Evolutionary conservation across 1,140 invertebrate genomes (phyloP), one percentile per base, ranked within the genome.

Genomic region (Agrilus planipennis): DNA sequence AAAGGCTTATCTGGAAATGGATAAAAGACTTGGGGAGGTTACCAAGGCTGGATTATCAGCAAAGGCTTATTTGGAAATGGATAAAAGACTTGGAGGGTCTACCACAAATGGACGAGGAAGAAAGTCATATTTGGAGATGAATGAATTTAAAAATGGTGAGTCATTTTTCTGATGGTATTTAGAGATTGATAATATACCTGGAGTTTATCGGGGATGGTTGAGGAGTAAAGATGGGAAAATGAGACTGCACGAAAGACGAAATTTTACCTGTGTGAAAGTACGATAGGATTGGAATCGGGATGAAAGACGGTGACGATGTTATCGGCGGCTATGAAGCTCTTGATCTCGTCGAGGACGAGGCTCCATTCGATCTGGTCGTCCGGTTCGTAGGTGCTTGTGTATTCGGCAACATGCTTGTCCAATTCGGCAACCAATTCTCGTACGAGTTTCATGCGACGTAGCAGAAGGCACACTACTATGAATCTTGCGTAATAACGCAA

Each of bases 331-430:
- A 96, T 84, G 66, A 96, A 97, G 19, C 86, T 81, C 63, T 89
- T 89, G 45, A 96, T 92, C 69, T 97, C 92, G 49, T 89, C 87
- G 22, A 95, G 70, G 0, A 97, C 91, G 23, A 94, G 66, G 39
- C 81, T 86, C 93, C 93, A 97, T 66, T 96, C 92, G 50, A 92
- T 71, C 60, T 95, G 89, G 65, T 96, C 92, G 49, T 96, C 92
- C 7, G 91, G 90, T 64, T 96, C 89, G 67, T 96, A 91, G 14
- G 87, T 89, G 53, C 79, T 81, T 11, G 88, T 90, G 64, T 97
- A 96, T 59, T 96, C 91, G 58, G 89, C 84, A 64, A 89, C 85
- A 63, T 89, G 84, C 55, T 83, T 82, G 52, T 90, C 84, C 53
- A 95, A 68, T 64, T 95, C 90, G 65, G 82, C 77, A 27, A 95